Evolutionary conservation across 2,888 invertebrate species (phyloP).

Genomic region (Platerodrilus igneus): DNA sequence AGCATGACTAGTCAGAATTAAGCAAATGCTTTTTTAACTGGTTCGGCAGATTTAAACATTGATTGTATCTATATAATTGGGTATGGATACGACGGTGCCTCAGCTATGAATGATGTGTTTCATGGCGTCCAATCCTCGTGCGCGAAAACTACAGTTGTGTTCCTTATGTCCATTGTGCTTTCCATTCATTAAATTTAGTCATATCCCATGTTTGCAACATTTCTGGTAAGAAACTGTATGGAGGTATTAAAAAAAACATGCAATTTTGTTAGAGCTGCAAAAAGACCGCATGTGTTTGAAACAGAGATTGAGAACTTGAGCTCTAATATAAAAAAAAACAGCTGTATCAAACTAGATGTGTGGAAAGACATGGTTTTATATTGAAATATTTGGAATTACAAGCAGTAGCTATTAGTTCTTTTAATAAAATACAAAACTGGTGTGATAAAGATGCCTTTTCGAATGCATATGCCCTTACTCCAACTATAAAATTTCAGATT

Average conservation of each 20-base stretch:
- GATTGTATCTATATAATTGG: background rate
- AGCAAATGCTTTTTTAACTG: background rate
- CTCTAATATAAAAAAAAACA: constrained; percentile 1
- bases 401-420: constrained; percentile 6
- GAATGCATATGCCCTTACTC: background rate
- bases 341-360: constrained; percentile 1
- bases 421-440: constrained; percentile 3
- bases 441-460: background rate
- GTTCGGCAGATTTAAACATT: background rate
- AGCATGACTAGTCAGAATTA: background rate
- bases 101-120: too few relatives aligned
- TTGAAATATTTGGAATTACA: constrained; percentile 5
- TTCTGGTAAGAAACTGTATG: too few relatives aligned
- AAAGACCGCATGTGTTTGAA: too few relatives aligned
- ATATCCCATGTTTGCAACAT: too few relatives aligned
- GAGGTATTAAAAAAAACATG: constrained; percentile 1
- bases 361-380: too few relatives aligned
- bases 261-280: too few relatives aligned
- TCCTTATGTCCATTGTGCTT: too few relatives aligned
- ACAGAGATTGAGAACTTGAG: constrained; percentile 3
- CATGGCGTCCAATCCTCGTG: too few relatives aligned
- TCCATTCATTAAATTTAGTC: too few relatives aligned
- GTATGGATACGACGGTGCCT: background rate
- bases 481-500: constrained; percentile 2
- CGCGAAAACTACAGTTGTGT: too few relatives aligned